Base-by-base conservation (phyloP, 2,113 vertebrate genomes). In the Dinomys branickii region DNA sequence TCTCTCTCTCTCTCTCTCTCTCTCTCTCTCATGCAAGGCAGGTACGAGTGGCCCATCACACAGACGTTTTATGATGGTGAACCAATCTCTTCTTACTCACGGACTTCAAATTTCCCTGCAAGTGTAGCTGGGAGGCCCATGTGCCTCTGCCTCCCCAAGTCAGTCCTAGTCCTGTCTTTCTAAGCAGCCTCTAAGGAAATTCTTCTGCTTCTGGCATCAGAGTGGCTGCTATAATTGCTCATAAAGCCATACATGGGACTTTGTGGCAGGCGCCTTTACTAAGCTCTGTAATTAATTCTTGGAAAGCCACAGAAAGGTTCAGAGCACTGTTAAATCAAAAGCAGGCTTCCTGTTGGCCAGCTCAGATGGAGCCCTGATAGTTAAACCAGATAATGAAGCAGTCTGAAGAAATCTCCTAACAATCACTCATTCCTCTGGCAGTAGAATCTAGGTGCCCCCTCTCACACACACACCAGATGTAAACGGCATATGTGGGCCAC, bases 261-360 rank as follows among this genome's bases (percentile, higher is more conserved):
- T 78, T 78, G 94, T 4, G 61, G 88, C 91, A 93, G 95, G 95
- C 24, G 47, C 88, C 92, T 97, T 96, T 92, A 54, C 95, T 91
- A 86, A 96, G 94, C 96, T 97, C 95, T 94, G 85, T 95, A 97
- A 95, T 95, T 96, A 97, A 95, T 96, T 97, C 95, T 97, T 97
- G 95, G 94, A 97, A 97, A 97, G 86, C 67, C 89, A 87, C 87
- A 90, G 93, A 97, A 92, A 65, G 87, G 87, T 94, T 96, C 90
- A 85, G 86, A 92, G 71, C 90, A 28, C 81, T 80, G 86, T 89
- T 97, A 97, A 97, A 96, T 96, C 89, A 96, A 92, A 97, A 96
- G 77, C 98, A 97, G 96, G 84, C 93, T 98, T 97, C 95, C 96
- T 77, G 77, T 50, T 91, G 65, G 95, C 92, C 78, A 2, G n/a